phyloP scores from a whole-genome alignment of 2,797 vertebrate species.

The Spinus olivaceus region DNA sequence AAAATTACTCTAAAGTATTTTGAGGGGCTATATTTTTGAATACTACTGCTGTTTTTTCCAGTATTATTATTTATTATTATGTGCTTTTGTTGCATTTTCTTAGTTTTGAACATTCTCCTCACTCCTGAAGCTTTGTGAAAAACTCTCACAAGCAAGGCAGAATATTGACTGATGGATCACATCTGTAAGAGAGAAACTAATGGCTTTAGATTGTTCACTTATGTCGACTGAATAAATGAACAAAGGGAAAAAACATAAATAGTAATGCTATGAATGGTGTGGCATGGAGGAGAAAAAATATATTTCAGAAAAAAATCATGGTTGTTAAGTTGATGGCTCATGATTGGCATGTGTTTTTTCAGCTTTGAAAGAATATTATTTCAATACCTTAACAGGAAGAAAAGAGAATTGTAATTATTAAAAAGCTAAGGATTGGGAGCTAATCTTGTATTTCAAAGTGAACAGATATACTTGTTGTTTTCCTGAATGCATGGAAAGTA shows the following conservation, averaged over 20 bases:
- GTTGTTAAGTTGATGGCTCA: neutral
- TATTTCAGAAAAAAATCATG: neutral
- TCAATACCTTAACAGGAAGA: neutral
- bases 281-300: neutral
- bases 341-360: neutral
- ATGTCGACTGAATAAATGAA: neutral
- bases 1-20: neutral
- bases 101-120: neutral
- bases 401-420: neutral
- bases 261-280: neutral
- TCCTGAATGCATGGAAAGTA: neutral
- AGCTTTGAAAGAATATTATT: neutral
- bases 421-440: neutral
- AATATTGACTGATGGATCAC: slow-evolving; percentile 19
- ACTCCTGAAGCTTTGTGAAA: neutral
- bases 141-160: neutral
- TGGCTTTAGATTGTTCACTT: neutral
- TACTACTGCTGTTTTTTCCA: neutral
- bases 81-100: neutral
- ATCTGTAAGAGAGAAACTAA: neutral
- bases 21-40: neutral
- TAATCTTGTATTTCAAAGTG: neutral
- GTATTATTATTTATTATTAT: neutral
- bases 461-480: neutral
- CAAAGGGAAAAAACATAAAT: neutral